phyloP scores from a whole-genome alignment of 2,888 invertebrate species.

The Pyralis farinalis region DNA sequence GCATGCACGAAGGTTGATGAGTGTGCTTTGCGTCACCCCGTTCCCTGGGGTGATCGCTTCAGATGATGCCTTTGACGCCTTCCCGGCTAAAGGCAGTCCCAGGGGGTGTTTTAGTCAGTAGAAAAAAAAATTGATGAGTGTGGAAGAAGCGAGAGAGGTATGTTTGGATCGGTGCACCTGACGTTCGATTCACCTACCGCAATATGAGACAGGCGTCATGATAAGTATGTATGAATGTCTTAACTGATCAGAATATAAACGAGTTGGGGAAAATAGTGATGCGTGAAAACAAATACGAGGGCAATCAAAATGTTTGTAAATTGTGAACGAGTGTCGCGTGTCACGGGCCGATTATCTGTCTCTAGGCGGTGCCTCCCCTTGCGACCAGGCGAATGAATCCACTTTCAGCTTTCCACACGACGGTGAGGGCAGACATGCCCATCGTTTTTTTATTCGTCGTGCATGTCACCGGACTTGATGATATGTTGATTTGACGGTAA shows the following conservation, averaged over 20 bases:
- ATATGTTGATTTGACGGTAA: neutral
- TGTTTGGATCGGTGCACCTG: no score
- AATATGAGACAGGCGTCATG: no score
- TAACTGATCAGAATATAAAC: constrained; percentile 33
- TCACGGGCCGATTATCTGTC: constrained; percentile 55
- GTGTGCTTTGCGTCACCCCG: no score
- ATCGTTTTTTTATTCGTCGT: neutral
- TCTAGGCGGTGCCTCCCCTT: constrained; percentile 20
- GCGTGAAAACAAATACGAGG: constrained; percentile 67
- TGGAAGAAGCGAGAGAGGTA: no score
- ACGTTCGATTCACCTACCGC: no score
- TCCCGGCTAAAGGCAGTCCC: no score
- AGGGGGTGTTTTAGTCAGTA: no score
- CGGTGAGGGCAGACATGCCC: neutral
- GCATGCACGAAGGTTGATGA: no score
- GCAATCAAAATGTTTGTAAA: constrained; percentile 75
- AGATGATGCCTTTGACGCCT: no score
- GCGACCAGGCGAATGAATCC: constrained; percentile 13
- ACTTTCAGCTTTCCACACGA: neutral
- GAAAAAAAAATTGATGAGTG: no score
- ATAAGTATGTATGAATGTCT: no score
- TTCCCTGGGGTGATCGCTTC: no score
- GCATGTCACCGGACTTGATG: neutral
- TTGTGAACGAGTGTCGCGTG: constrained; percentile 73
- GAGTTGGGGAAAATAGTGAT: constrained; percentile 47